phyloP scores from a whole-genome alignment of 2,797 vertebrate species.

The Coregonus ussuriensis region DNA sequence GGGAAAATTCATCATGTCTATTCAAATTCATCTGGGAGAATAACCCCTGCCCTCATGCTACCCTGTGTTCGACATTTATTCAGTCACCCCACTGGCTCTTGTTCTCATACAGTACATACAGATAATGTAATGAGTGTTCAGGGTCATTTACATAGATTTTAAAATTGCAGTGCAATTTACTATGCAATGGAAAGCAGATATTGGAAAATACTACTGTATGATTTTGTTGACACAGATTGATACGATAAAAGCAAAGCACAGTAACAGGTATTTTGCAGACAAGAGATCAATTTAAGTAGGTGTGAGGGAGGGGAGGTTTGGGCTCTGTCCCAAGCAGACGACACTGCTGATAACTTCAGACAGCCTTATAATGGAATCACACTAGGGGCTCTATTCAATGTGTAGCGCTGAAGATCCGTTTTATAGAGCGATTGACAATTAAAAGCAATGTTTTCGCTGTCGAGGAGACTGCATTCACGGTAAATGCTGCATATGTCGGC shows the following conservation, averaged over 20 bases:
- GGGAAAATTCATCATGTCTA: constrained; percentile 53
- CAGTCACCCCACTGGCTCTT: constrained; percentile 36
- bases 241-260: neutral
- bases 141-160: constrained; percentile 11
- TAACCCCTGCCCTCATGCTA: constrained; percentile 40
- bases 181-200: neutral
- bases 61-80: constrained; percentile 43
- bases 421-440: no score
- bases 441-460: no score
- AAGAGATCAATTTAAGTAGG: neutral
- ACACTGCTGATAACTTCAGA: neutral
- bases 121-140: constrained; percentile 14
- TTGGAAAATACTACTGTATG: neutral
- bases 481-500: no score
- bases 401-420: no score
- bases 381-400: no score
- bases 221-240: neutral
- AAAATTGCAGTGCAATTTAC: neutral
- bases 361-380: neutral
- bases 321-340: no score
- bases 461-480: no score
- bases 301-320: neutral
- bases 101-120: constrained; percentile 37
- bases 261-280: neutral
- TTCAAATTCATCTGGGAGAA: constrained; percentile 58